phyloP scores from a whole-genome alignment of 2,888 invertebrate genomes.

The Augochlorella aurata region DNA sequence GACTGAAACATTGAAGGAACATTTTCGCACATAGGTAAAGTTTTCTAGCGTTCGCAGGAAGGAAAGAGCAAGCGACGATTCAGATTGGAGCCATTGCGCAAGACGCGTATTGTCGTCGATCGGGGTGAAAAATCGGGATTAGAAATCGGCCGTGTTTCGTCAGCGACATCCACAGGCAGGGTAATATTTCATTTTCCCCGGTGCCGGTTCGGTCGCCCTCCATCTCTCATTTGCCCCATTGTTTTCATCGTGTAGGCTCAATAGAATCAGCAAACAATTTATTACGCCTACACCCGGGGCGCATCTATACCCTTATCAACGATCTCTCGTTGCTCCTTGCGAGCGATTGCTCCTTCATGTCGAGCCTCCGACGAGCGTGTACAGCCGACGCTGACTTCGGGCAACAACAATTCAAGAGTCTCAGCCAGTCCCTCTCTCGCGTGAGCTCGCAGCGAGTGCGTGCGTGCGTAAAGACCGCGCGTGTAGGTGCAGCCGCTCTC shows the following conservation, averaged over 20 bases:
- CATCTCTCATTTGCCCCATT: conserved; percentile 58
- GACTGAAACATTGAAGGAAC: too few relatives aligned
- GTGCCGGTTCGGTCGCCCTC: conserved; percentile 30
- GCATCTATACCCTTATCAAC: conserved; percentile 68
- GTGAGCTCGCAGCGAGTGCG: conserved; percentile 18
- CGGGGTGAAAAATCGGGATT: conserved; percentile 10
- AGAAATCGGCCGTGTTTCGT: conserved; percentile 48
- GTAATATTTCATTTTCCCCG: conserved; percentile 48
- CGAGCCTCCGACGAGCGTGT: conserved; percentile 56
- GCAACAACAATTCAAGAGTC: conserved; percentile 6
- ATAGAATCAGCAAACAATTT: conserved; percentile 71
- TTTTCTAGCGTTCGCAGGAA: too few relatives aligned
- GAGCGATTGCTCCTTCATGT: conserved; percentile 63
- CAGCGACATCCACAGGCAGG: conserved; percentile 30
- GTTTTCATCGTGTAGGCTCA: conserved; percentile 67
- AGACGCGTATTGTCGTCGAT: not conserved
- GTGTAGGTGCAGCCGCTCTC: conserved; percentile 29
- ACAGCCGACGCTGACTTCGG: conserved; percentile 43
- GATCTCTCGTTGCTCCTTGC: conserved; percentile 67
- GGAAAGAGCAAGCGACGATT: too few relatives aligned
- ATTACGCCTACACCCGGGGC: conserved; percentile 70
- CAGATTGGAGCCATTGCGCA: too few relatives aligned
- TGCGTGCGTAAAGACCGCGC: conserved; percentile 40
- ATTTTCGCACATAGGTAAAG: too few relatives aligned
- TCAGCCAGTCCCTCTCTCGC: conserved; percentile 24